Evolutionary conservation across 2,113 vertebrate species (phyloP).

Genomic region (Penelope pileata): DNA sequence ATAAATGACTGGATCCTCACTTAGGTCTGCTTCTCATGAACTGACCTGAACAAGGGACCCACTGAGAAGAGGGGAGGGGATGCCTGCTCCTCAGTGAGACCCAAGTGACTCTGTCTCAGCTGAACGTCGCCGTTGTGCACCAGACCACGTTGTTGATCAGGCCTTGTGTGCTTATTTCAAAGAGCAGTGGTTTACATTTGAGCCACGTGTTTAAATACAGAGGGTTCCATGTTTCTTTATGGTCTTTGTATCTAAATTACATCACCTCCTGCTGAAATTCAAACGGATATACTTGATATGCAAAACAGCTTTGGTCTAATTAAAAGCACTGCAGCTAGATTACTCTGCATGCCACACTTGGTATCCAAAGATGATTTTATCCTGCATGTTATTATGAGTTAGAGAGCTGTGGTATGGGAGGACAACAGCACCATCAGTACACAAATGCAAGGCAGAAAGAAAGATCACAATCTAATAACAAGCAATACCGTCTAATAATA

Average conservation of each 20-base stretch:
- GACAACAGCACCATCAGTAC: neutral
- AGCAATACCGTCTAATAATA: neutral
- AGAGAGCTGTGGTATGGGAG: neutral
- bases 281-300: slow-evolving; percentile 28
- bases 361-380: neutral
- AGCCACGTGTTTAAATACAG: neutral
- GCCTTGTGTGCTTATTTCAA: neutral
- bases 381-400: neutral
- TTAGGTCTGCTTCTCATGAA: neutral
- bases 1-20: neutral
- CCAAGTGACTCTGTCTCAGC: neutral
- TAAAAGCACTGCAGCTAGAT: slow-evolving; percentile 30
- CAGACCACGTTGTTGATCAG: neutral
- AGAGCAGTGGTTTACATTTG: slow-evolving; percentile 10
- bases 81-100: neutral
- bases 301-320: slow-evolving; percentile 42
- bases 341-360: neutral
- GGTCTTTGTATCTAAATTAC: slow-evolving; percentile 2
- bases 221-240: neutral
- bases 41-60: neutral
- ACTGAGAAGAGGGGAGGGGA: neutral
- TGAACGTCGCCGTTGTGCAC: neutral
- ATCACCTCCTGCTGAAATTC: slow-evolving; percentile 39
- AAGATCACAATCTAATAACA: neutral
- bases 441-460: neutral